Evolutionary conservation across 2,113 vertebrate species (phyloP).

Genomic region (Procavia capensis): DNA sequence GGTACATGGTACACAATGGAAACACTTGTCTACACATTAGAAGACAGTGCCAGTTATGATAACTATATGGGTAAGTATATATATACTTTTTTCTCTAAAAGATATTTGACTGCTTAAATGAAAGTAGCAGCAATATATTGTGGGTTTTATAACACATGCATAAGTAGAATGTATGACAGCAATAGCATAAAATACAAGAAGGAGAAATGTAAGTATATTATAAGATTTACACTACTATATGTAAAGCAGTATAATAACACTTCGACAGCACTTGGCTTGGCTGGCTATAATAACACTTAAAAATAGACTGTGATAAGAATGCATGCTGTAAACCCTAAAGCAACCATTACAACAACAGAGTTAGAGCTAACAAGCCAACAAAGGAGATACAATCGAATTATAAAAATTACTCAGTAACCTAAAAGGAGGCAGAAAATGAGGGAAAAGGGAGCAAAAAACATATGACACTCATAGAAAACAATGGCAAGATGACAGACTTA

Average conservation of each 20-base stretch:
- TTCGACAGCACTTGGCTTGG: too few relatives aligned
- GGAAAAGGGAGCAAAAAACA: not conserved
- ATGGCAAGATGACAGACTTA: not conserved
- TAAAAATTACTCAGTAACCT: not conserved
- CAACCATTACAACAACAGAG: not conserved
- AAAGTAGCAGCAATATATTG: not conserved
- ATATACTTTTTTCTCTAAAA: not conserved
- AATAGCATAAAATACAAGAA: not conserved
- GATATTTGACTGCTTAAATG: not conserved
- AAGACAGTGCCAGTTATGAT: not conserved
- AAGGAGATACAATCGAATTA: not conserved
- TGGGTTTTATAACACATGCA: not conserved
- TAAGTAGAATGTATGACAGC: not conserved
- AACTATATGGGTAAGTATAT: not conserved
- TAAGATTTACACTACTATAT: not conserved
- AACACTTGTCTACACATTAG: not conserved
- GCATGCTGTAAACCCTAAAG: not conserved
- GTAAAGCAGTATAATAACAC: not conserved
- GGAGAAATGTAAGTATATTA: not conserved
- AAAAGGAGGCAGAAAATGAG: conserved; percentile 8
- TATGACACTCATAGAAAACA: not conserved
- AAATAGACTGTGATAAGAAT: not conserved
- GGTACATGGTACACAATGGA: not conserved
- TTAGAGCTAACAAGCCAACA: conserved; percentile 11
- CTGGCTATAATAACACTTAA: not conserved